A percentile compares a stretch with the other conserved stretches of the same genome.
These are phyloP conservation scores for Campodea augens DNA, from an alignment of 1,140 invertebrate genomes.

Conservation along the genomic window DNA sequence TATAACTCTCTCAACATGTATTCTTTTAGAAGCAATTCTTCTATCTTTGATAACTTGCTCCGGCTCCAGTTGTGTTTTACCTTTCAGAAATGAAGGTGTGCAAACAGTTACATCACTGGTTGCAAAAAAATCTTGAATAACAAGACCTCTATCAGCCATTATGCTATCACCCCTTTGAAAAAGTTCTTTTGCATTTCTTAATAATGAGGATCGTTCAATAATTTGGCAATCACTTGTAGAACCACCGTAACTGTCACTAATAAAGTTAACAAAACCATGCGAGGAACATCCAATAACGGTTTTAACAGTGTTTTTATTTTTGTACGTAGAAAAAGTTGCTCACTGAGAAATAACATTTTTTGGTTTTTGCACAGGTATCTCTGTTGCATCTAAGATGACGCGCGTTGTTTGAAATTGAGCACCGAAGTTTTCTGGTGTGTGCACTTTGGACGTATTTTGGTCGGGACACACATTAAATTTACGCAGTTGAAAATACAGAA, in stretches of 20 bases:
- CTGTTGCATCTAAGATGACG: constrained; percentile 18
- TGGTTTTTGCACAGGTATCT: constrained; percentile 16
- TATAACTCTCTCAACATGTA: no score
- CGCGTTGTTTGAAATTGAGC: constrained; percentile 15
- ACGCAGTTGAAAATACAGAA: constrained; percentile 15
- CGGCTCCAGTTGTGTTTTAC: background rate
- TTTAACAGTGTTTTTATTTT: constrained; percentile 16
- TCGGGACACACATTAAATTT: constrained; percentile 17
- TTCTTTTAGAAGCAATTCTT: no score
- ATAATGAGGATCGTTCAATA: background rate
- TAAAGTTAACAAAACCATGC: background rate
- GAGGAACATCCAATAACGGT: constrained; percentile 11
- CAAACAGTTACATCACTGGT: background rate
- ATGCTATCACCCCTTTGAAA: background rate
- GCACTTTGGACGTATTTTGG: constrained; percentile 14
- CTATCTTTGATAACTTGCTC: background rate
- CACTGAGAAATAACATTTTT: constrained; percentile 15
- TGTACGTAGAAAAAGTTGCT: constrained; percentile 18
- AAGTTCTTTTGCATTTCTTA: background rate
- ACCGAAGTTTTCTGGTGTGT: constrained; percentile 16
- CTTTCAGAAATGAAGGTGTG: background rate
- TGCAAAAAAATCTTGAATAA: background rate
- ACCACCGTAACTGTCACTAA: background rate
- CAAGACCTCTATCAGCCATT: background rate
- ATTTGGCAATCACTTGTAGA: background rate